Evolutionary conservation across 30 jellyfish, hydroid and myxozoan species (phyloP), one percentile per base, ranked within the genome.

Genomic region (Chrysaora quinquecirrha): DNA sequence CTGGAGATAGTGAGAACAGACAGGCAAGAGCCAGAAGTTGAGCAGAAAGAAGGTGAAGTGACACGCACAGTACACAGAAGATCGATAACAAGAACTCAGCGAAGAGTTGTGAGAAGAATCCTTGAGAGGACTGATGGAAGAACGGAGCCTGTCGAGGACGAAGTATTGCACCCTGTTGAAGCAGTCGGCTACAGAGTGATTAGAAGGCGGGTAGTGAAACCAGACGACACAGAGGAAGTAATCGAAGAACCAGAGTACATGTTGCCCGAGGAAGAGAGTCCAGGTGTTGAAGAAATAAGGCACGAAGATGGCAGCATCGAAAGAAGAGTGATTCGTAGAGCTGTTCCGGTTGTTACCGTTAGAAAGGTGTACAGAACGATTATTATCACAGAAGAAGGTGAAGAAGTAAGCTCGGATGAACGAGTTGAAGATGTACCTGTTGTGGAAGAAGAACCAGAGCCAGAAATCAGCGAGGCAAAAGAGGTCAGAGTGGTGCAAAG

Each of bases 321-420:
- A 33, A 88, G 97, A 49, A 89, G 66, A 62, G 89, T 89, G 81
- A 68, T 82, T 58, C 80, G 87, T 63, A 47, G 96, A 27, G 92
- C 97, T 1, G 88, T 89, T 21, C 93, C 93, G 22, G 97, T 89
- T 82, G 88, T 89, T 34, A 89, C 97, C 0, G 88, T 84, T 31
- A 75, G 97, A 28, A 90, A 95, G 63, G 96, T 90, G 54, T 79
- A 79, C 87, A 77, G 94, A 32, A 83, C 93, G 34, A 38, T 77
- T 14, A 61, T 90, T 48, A 19, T 75, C 21, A 70, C 86, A 9
- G 87, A 82, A 46, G 30, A 71, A 25, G 87, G 78, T n/a, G 84
- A 72, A 12, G 84, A 72, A 71, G 23, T 29, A 50, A 29, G 54
- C 54, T 14, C 6, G 6, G 54, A 38, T 14, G 54, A 38, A 14